phyloP scores from a whole-genome alignment of 2,113 vertebrate genomes.

The Colistium nudipinnis region DNA sequence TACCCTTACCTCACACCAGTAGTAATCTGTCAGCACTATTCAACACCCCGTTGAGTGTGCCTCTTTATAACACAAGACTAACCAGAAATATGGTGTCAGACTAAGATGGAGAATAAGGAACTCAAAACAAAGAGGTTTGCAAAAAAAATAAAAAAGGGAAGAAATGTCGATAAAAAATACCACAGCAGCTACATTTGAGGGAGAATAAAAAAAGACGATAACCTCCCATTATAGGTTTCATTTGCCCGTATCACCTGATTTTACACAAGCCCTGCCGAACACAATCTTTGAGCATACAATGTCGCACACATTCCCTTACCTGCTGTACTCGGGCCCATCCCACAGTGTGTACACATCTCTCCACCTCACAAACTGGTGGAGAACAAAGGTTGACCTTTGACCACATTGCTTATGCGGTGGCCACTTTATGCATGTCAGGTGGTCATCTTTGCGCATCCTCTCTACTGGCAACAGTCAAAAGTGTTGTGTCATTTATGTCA shows the following conservation, averaged over 20 bases:
- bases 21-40: constrained; percentile 37
- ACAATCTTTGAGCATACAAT: not conserved
- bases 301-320: not conserved
- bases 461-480: not conserved
- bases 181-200: not conserved
- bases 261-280: not conserved
- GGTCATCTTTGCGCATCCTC: constrained; percentile 24
- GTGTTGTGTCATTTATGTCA: too few species aligned
- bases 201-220: not conserved
- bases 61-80: constrained; percentile 18
- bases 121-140: not conserved
- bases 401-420: constrained; percentile 19
- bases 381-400: constrained; percentile 53
- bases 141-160: not conserved
- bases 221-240: not conserved
- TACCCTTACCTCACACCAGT: constrained; percentile 40
- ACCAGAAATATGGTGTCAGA: constrained; percentile 43
- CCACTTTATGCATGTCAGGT: constrained; percentile 43
- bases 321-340: constrained; percentile 24
- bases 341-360: constrained; percentile 31
- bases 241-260: not conserved
- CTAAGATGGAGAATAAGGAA: constrained; percentile 20
- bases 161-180: not conserved
- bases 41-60: constrained; percentile 33
- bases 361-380: constrained; percentile 1